phyloP scores from a whole-genome alignment of 2,888 invertebrate genomes.

The Biston betularia region DNA sequence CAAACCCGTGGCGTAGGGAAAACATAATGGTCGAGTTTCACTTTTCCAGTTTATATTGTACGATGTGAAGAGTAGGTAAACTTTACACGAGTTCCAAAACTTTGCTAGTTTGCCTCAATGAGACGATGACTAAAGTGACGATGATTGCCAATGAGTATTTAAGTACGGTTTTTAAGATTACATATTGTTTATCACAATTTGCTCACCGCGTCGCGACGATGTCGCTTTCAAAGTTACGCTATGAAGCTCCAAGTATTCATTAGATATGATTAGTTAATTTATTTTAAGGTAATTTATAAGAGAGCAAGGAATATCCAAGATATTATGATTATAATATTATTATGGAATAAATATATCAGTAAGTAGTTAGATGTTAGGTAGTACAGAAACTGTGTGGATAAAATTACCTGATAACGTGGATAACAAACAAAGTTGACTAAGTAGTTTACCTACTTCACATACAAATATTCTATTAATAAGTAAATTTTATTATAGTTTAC shows the following conservation, averaged over 20 bases:
- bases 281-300: slow-evolving; percentile 78
- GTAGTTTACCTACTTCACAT: background rate
- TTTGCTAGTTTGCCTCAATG: background rate
- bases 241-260: slow-evolving; percentile 81
- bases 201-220: slow-evolving; percentile 74
- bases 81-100: background rate
- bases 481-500: too few relatives aligned
- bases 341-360: slow-evolving; percentile 63
- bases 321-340: slow-evolving; percentile 75
- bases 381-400: slow-evolving; percentile 65
- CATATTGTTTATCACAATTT: slow-evolving; percentile 50
- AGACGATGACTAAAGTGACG: slow-evolving; percentile 6
- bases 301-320: slow-evolving; percentile 83
- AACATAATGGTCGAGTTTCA: too few relatives aligned
- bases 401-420: slow-evolving; percentile 60
- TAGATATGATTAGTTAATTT: slow-evolving; percentile 82
- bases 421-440: background rate
- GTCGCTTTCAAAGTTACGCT: slow-evolving; percentile 63
- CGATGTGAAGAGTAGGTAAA: too few relatives aligned
- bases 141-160: background rate
- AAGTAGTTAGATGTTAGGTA: slow-evolving; percentile 70
- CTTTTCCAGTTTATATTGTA: too few relatives aligned
- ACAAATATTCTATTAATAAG: too few relatives aligned
- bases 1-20: too few relatives aligned
- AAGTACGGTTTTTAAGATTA: background rate